Conservation (phyloP, 2,888 invertebrate species). For the Cataglyphis altisquamis region DNA sequence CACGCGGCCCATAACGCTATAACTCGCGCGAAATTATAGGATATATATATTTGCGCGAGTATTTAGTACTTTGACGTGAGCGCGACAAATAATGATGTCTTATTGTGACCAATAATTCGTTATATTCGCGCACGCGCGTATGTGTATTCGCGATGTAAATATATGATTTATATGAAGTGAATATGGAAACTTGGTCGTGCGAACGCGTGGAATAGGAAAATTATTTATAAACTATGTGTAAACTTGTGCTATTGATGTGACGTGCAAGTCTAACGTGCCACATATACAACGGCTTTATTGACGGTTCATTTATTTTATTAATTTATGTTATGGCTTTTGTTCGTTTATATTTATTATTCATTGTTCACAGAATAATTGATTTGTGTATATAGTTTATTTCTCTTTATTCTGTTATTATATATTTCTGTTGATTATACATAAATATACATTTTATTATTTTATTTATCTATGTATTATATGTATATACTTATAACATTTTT, state of each 20-base stretch:
- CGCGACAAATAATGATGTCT: slow-evolving; percentile 54
- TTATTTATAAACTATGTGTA: background rate
- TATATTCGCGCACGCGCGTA: slow-evolving; percentile 14
- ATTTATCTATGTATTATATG: background rate
- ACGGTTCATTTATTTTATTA: background rate
- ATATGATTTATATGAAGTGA: slow-evolving; percentile 31
- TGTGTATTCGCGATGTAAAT: background rate
- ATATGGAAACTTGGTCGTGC: slow-evolving; percentile 29
- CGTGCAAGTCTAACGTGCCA: background rate
- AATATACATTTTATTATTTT: background rate
- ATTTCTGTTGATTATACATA: background rate
- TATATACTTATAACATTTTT: background rate
- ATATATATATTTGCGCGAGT: slow-evolving; percentile 51
- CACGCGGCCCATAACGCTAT: slow-evolving; percentile 38
- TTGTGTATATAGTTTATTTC: background rate
- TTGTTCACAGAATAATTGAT: background rate
- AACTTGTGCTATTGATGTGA: background rate
- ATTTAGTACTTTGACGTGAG: slow-evolving; percentile 56
- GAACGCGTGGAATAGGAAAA: background rate
- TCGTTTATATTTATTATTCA: background rate
- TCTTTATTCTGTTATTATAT: background rate
- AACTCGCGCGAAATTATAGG: slow-evolving; percentile 43
- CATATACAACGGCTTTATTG: background rate
- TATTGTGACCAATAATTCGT: slow-evolving; percentile 36
- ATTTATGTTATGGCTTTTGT: background rate